phyloP scores from a whole-genome alignment of 2,113 vertebrate species.

The Orientallactaga bullata region DNA sequence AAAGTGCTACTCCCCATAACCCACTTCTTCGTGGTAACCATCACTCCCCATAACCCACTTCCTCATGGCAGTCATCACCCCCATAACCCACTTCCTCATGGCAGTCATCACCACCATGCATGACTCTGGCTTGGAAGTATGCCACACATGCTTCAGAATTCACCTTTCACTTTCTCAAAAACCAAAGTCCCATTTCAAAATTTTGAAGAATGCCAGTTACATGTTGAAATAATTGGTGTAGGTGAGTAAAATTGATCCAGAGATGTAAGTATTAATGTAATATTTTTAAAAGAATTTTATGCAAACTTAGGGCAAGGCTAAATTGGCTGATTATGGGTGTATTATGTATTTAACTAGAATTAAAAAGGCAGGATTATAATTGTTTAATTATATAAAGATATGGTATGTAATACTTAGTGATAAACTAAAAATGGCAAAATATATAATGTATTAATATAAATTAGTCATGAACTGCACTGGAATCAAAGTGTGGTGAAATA shows the following conservation, averaged over 20 bases:
- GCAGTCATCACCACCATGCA: too few relatives aligned
- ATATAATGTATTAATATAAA: background rate
- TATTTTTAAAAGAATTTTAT: background rate
- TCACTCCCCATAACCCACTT: too few relatives aligned
- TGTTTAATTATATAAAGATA: background rate
- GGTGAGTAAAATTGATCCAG: background rate
- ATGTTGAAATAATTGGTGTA: background rate
- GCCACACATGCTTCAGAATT: background rate
- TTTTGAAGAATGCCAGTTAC: background rate
- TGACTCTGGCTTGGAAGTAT: background rate
- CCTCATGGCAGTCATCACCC: too few relatives aligned
- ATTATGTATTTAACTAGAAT: background rate
- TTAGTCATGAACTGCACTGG: background rate
- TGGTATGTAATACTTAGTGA: background rate
- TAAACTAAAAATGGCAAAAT: background rate
- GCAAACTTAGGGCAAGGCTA: background rate
- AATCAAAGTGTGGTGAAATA: background rate
- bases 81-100: too few relatives aligned
- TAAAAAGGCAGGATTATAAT: background rate
- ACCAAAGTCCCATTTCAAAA: background rate
- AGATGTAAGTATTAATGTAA: background rate
- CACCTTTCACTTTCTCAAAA: background rate
- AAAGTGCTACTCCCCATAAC: background rate
- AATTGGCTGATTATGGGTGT: background rate
- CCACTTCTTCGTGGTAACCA: rapidly evolving